Conservation (phyloP, 1,140 invertebrate species). For the Oedothorax gibbosus region DNA sequence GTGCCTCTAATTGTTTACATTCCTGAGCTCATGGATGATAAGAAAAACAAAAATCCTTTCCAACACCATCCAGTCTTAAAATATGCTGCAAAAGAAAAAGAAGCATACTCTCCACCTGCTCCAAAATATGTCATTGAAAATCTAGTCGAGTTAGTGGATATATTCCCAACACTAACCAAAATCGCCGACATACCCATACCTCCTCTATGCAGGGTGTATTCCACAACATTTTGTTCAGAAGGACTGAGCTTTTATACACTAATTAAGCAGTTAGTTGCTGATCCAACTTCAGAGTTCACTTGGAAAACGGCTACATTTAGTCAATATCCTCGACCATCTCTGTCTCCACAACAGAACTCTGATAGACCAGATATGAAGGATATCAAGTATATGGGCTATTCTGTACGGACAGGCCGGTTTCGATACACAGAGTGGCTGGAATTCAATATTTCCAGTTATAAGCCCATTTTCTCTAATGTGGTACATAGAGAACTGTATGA, state of each 20-base stretch:
- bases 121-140: constrained; percentile 61
- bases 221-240: constrained; percentile 75
- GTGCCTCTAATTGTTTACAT: constrained; percentile 83
- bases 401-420: constrained; percentile 76
- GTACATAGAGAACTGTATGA: constrained; percentile 74
- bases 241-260: constrained; percentile 76
- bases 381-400: constrained; percentile 86
- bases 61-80: constrained; percentile 12
- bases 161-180: constrained; percentile 86
- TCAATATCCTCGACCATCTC: constrained; percentile 85
- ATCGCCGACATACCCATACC: constrained; percentile 73
- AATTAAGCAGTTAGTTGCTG: constrained; percentile 61
- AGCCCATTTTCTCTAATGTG: constrained; percentile 75
- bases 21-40: constrained; percentile 71
- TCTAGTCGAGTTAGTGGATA: constrained; percentile 82
- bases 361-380: constrained; percentile 81
- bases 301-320: constrained; percentile 75
- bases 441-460: constrained; percentile 65
- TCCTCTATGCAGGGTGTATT: constrained; percentile 72
- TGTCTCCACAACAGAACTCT: constrained; percentile 78
- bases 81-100: not conserved
- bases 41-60: constrained; percentile 31
- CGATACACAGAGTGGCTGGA: constrained; percentile 84
- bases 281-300: constrained; percentile 17
- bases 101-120: not conserved